A percentile compares a stretch with the other conserved stretches of the same genome.
Evolutionary conservation across 2,797 vertebrate genomes (phyloP).

Genomic region (Gambusia yucatana): DNA sequence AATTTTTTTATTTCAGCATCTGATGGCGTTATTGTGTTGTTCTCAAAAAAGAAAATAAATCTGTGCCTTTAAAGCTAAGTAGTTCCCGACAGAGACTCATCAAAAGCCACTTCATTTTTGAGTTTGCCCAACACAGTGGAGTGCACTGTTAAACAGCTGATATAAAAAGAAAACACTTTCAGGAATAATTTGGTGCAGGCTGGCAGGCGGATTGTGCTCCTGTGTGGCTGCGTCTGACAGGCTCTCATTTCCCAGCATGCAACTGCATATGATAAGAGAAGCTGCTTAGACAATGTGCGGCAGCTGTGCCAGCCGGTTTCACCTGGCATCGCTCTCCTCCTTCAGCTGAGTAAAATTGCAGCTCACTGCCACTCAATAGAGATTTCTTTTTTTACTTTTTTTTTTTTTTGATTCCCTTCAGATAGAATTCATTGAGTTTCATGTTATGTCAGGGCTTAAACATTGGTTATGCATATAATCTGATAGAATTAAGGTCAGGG

Average conservation of each 20-base stretch:
- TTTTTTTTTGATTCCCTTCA: background rate
- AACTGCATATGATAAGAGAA: constrained; percentile 1
- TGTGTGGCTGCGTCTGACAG: constrained; percentile 10
- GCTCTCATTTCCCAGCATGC: constrained; percentile 6
- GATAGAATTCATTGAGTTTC: background rate
- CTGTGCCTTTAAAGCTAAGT: background rate
- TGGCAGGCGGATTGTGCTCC: constrained; percentile 15
- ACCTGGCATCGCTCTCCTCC: background rate
- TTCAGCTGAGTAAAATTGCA: constrained; percentile 4
- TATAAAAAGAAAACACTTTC: constrained; percentile 5
- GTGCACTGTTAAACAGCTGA: background rate
- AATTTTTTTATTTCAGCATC: too few species aligned
- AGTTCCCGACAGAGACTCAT: background rate
- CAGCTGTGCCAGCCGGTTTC: constrained; percentile 9
- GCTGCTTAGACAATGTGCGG: constrained; percentile 10
- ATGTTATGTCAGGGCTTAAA: background rate
- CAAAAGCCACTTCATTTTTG: background rate
- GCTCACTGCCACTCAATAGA: background rate
- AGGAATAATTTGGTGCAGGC: constrained; percentile 15
- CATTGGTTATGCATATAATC: background rate
- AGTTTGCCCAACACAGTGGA: background rate
- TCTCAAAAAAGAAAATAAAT: background rate
- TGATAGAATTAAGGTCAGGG: background rate
- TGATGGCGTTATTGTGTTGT: background rate
- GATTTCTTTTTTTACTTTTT: too few species aligned